These are phyloP conservation scores for Nematopogon swammerdamellus DNA, from an alignment of 2,888 invertebrate genomes.

Conservation along the genomic window DNA sequence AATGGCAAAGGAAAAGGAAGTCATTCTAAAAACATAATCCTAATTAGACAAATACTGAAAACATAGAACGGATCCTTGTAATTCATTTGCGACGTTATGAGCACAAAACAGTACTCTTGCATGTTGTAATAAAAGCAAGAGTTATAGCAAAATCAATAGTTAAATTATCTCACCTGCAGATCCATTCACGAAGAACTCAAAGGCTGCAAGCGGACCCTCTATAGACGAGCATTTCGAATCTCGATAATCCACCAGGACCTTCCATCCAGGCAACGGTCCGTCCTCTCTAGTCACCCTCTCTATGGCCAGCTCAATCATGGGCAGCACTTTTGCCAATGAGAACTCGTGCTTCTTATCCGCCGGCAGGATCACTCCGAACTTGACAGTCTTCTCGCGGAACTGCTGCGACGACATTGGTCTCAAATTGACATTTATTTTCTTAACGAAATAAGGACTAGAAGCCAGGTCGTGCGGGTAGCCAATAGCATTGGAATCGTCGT, in stretches of 20 bases:
- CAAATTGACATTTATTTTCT: slow-evolving; percentile 38
- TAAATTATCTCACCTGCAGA: slow-evolving; percentile 66
- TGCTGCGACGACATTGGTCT: slow-evolving; percentile 28
- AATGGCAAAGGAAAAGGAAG: too few species aligned
- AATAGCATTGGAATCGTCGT: slow-evolving; percentile 27
- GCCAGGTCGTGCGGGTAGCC: slow-evolving; percentile 40
- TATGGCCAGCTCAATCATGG: slow-evolving; percentile 69
- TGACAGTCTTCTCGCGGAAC: slow-evolving; percentile 46
- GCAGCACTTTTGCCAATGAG: slow-evolving; percentile 63
- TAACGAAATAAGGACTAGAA: slow-evolving; percentile 32
- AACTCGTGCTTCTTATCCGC: slow-evolving; percentile 59
- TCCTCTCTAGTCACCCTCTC: slow-evolving; percentile 55
- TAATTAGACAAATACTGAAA: too few species aligned
- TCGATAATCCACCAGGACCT: slow-evolving; percentile 63
- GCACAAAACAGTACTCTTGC: too few species aligned
- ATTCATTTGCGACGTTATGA: too few species aligned
- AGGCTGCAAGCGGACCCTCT: slow-evolving; percentile 72
- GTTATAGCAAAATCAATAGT: too few species aligned
- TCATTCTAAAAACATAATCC: too few species aligned
- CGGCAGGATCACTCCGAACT: slow-evolving; percentile 64
- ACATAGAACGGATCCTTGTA: too few species aligned
- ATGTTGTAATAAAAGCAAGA: too few species aligned
- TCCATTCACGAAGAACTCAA: slow-evolving; percentile 69
- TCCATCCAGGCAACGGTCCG: slow-evolving; percentile 65
- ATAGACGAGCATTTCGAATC: slow-evolving; percentile 77